Percentiles rank a stretch among this genome's conserved stretches.
These are phyloP conservation scores for Salvelinus alpinus DNA, from an alignment of 2,113 vertebrate species.

Conservation along the genomic window DNA sequence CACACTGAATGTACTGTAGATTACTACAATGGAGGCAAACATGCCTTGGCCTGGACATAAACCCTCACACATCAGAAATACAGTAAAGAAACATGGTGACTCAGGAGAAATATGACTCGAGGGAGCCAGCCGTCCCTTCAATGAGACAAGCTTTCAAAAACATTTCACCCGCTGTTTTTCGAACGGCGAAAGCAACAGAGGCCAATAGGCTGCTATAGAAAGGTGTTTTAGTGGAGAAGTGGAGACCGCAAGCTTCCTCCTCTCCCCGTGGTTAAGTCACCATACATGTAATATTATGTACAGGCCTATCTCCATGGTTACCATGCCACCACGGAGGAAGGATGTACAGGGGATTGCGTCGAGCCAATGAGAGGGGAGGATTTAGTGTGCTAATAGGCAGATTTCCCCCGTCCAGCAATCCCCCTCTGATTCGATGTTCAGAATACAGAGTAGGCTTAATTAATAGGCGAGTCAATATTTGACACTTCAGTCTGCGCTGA, in stretches of 20 bases:
- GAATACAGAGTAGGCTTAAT: constrained; percentile 9
- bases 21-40: too few species aligned
- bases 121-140: too few species aligned
- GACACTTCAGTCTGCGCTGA: too few species aligned
- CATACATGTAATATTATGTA: constrained; percentile 27
- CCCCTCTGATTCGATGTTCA: not conserved
- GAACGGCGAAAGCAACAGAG: too few species aligned
- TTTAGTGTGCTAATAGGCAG: constrained; percentile 62
- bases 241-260: too few species aligned
- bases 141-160: too few species aligned
- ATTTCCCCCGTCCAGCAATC: constrained; percentile 28
- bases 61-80: constrained; percentile 17
- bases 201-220: too few species aligned
- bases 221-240: too few species aligned
- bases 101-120: too few species aligned
- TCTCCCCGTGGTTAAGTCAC: too few species aligned
- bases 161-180: too few species aligned
- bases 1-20: too few species aligned
- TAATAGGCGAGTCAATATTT: constrained; percentile 9
- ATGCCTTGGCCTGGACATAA: not conserved
- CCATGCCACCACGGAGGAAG: constrained; percentile 17
- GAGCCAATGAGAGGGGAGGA: constrained; percentile 49
- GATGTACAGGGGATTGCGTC: constrained; percentile 49
- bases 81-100: constrained; percentile 1
- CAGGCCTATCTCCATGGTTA: constrained; percentile 51